A percentile compares a stretch with the other conserved stretches of the same genome.
phyloP scores from a whole-genome alignment of 1,140 invertebrate species.

The Brachionus asplanchnoidis region DNA sequence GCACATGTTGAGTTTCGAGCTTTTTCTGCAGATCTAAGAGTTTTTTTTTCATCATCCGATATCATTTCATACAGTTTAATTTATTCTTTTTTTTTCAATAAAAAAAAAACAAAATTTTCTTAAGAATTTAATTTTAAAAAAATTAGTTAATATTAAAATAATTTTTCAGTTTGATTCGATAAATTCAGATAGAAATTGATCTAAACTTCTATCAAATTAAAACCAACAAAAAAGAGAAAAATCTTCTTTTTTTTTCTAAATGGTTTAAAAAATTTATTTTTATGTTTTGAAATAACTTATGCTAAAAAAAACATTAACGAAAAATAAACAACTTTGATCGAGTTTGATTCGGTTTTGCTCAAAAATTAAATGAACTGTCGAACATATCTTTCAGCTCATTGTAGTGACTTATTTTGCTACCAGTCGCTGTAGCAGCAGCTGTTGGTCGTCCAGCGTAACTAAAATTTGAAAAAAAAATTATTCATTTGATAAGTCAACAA shows the following conservation, averaged over 20 bases:
- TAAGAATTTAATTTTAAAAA: neutral
- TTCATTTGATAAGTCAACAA: no score
- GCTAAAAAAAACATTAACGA: neutral
- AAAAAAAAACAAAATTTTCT: neutral
- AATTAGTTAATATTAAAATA: neutral
- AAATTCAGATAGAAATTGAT: neutral
- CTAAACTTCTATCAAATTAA: neutral
- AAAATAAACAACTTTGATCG: constrained; percentile 28
- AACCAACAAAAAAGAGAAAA: neutral
- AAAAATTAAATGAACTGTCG: neutral
- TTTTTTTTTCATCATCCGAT: neutral
- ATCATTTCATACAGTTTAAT: neutral
- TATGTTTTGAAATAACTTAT: constrained; percentile 20
- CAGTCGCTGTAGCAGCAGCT: constrained; percentile 40
- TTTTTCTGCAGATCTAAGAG: neutral
- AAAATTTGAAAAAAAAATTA: neutral
- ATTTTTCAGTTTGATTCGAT: neutral
- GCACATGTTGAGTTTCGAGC: neutral
- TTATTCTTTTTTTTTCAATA: neutral
- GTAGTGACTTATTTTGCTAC: constrained; percentile 35
- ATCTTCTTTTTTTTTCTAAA: neutral
- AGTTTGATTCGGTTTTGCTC: neutral
- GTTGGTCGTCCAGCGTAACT: constrained; percentile 39
- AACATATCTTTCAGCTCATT: constrained; percentile 7
- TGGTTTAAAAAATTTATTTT: neutral